Evolutionary conservation across 2,888 invertebrate species (phyloP).

Genomic region (Hydrotaea cyrtoneurina): DNA sequence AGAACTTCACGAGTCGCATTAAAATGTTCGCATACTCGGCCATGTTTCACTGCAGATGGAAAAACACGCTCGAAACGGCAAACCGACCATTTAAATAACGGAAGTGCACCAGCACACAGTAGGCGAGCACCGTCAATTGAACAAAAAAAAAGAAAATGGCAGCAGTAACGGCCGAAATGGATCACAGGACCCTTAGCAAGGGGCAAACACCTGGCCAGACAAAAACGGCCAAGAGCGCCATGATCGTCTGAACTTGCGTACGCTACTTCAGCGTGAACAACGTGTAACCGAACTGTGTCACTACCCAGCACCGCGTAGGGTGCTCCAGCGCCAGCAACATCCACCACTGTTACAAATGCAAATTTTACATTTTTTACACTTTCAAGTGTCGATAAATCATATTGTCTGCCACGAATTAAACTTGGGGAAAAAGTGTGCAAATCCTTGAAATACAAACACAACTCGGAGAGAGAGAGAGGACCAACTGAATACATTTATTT

Average conservation of each 20-base stretch:
- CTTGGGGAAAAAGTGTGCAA: neutral
- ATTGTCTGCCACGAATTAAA: slow-evolving; percentile 43
- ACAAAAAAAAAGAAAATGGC: neutral
- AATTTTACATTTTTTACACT: neutral
- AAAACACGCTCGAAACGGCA: neutral
- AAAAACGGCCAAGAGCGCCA: too few relatives aligned
- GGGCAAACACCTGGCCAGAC: too few relatives aligned
- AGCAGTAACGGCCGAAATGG: neutral
- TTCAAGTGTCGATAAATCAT: slow-evolving; percentile 47
- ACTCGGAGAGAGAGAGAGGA: neutral
- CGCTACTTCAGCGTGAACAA: too few relatives aligned
- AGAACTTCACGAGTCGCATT: slow-evolving; percentile 48
- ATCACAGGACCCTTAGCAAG: neutral
- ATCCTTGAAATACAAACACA: slow-evolving; percentile 3
- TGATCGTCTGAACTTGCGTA: too few relatives aligned
- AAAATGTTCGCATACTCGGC: slow-evolving; percentile 32
- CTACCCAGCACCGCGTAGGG: neutral
- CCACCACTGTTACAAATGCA: neutral
- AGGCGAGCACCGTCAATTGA: neutral
- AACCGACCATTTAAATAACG: neutral
- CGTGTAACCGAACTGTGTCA: too few relatives aligned
- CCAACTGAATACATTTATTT: too few relatives aligned
- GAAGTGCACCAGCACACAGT: too few relatives aligned
- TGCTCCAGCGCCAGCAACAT: neutral
- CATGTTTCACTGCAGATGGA: neutral